Base-by-base conservation (phyloP, 2,888 invertebrate genomes). In the Microctonus brassicae region DNA sequence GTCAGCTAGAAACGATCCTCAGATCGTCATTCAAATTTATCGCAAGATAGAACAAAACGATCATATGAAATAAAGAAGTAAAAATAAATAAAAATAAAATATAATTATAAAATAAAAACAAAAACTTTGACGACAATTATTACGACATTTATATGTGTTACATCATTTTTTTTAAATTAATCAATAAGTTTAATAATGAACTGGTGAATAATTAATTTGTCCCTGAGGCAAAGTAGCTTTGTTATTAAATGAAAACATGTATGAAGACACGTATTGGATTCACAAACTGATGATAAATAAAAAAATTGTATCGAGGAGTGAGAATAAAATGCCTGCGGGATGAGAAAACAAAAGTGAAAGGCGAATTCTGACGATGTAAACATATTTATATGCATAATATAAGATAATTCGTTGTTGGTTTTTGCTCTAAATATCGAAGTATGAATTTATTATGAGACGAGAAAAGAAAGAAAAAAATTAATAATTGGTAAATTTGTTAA, bases 1-100 rank as follows among this genome's bases (percentile, higher is more conserved):
- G 52, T 77, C 74, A 77, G 69, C 69, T 66, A 47, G 69, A 73
- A 72, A 65, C 64, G 33, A 26, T 57, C 17, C 58, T 58, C 52
- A 58, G 66, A 69, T 33, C 67, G 64, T 72, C 69, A 63, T 55
- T 22, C 29, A 42, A 58, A 60, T 17, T 47, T 47, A 47, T 47
- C 17, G 17, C 47, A n/a, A 20, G 47, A 4, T 4, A 29, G 29
- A 20, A 47, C 17, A 64, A 39, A 60, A 58, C 17, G 10, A 20
- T 9, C 6, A 58, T 33, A 17, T 7, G 1, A 55, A 55, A 55
- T 2, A 55, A 55, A 26, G 13, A 26, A 24, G 0, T 26, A 55
- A 13, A 7, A 26, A 58, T 10, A 5, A 34, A 24, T 24, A 13
- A 22, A 26, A 26, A 58, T 13, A 17, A 58, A 34, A 17, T 34